phyloP scores from a whole-genome alignment of 2,113 vertebrate species.

The Lates calcarifer region DNA sequence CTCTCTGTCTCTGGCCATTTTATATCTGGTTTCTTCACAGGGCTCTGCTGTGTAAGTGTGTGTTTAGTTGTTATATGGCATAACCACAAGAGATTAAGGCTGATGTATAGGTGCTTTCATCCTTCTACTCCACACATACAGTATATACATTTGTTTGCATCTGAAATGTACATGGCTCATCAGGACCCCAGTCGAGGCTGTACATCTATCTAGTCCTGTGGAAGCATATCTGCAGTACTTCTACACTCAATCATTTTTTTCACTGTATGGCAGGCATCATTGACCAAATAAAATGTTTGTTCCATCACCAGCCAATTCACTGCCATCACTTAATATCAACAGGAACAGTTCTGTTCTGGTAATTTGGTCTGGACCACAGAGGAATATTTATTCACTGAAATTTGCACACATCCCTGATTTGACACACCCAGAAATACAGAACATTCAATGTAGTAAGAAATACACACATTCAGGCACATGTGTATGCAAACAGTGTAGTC shows the following conservation, averaged over 20 bases:
- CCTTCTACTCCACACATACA: background rate
- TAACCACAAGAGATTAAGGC: background rate
- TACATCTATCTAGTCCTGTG: background rate
- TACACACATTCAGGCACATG: background rate
- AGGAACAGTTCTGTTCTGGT: slow-evolving; percentile 1
- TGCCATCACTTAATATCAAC: background rate
- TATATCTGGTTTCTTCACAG: slow-evolving; percentile 20
- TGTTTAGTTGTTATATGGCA: background rate
- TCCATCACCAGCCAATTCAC: background rate
- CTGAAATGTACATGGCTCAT: background rate
- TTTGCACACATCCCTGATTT: background rate
- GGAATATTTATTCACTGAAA: slow-evolving; percentile 19
- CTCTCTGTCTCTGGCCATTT: slow-evolving; percentile 41
- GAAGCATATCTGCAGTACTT: background rate
- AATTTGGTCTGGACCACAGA: slow-evolving; percentile 1
- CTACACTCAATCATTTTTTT: slow-evolving; percentile 4
- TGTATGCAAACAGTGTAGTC: slow-evolving; percentile 24
- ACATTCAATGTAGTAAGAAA: background rate
- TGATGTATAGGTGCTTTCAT: slow-evolving; percentile 8
- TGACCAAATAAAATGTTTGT: background rate
- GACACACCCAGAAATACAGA: background rate
- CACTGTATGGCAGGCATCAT: background rate
- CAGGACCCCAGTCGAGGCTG: background rate
- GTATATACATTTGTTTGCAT: background rate
- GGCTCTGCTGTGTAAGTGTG: background rate